Base-by-base conservation (phyloP, 2,888 invertebrate genomes). In the Phanerotoma sp. region DNA sequence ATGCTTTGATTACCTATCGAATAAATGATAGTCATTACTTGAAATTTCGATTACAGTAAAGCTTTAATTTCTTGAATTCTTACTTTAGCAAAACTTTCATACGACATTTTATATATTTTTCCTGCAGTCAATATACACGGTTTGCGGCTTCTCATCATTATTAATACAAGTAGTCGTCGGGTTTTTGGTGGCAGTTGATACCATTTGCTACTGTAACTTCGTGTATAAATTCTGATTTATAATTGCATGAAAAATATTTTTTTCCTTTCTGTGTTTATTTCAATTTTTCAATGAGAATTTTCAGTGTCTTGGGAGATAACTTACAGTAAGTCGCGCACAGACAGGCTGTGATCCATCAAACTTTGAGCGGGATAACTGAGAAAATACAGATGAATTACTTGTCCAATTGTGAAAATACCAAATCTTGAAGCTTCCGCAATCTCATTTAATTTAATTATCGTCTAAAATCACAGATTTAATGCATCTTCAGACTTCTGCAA, bases 291-390 rank as follows among this genome's bases (percentile, higher is more conserved):
- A 18, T 21, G 21, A 21, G 9, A 13, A 41, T 11, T 5, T 10
- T 6, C 18, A 25, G 9, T 42, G 9, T 10, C n/a, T n/a, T n/a
- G n/a, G n/a, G n/a, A n/a, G n/a, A n/a, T n/a, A n/a, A n/a, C n/a
- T 35, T 33, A 47, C 35, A 33, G 21, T 35, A 15, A 35, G 33
- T 35, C 18, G 5, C 20, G 10, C 6, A 35, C 21, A 13, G 25
- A 33, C 6, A 9, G 20, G 32, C 35, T 33, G 10, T 52, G 30
- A 18, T 52, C 52, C 18, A 52, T 38, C 15, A 52, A 28, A 16
- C 20, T 37, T 22, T 52, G 52, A n/a, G 30, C 52, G 0, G 52
- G 52, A 37, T 37, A 52, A 11, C 52, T 52, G 13, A 52, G 40
- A 11, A 52, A 45, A 15, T 28, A 52, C n/a, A 52, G 30, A 46